Conservation (phyloP, 2,113 vertebrate species). For the Leptosomus discolor region DNA sequence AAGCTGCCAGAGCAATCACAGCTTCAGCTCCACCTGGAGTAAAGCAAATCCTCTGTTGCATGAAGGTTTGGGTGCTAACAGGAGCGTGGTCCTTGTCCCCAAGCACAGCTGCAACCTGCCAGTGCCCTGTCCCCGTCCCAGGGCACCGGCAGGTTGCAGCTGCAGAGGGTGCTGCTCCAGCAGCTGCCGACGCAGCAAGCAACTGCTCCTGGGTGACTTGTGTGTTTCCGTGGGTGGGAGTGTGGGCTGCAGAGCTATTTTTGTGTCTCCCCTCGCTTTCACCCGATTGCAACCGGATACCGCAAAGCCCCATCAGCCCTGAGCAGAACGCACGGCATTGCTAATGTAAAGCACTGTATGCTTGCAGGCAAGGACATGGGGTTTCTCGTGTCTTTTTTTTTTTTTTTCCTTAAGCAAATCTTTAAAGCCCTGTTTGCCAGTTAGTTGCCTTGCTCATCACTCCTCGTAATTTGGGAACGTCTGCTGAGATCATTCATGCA, state of each 20-base stretch:
- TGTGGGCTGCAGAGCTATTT: conserved; percentile 40
- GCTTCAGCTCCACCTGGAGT: not conserved
- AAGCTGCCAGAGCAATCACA: not conserved
- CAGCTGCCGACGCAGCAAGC: not conserved
- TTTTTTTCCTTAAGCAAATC: not conserved
- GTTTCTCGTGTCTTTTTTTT: not conserved
- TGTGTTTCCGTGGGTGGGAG: not conserved
- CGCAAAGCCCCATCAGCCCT: not conserved
- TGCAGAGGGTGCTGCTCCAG: not conserved
- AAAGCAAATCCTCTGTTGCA: not conserved
- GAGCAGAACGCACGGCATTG: not conserved
- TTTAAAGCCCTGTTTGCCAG: not conserved
- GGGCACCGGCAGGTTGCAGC: not conserved
- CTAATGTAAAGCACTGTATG: not conserved
- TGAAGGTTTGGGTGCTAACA: not conserved
- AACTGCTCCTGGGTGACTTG: not conserved
- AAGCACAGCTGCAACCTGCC: not conserved
- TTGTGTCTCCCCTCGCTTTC: conserved; percentile 27
- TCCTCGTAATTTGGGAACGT: not conserved
- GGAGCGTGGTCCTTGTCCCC: not conserved
- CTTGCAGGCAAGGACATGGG: not conserved
- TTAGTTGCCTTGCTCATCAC: not conserved
- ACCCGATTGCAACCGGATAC: conserved; percentile 29
- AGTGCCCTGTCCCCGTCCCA: not conserved
- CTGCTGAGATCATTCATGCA: not conserved